Evolutionary conservation across 2,113 vertebrate genomes (phyloP), one percentile per base, ranked within the genome.

Genomic region (Seriola quinqueradiata): DNA sequence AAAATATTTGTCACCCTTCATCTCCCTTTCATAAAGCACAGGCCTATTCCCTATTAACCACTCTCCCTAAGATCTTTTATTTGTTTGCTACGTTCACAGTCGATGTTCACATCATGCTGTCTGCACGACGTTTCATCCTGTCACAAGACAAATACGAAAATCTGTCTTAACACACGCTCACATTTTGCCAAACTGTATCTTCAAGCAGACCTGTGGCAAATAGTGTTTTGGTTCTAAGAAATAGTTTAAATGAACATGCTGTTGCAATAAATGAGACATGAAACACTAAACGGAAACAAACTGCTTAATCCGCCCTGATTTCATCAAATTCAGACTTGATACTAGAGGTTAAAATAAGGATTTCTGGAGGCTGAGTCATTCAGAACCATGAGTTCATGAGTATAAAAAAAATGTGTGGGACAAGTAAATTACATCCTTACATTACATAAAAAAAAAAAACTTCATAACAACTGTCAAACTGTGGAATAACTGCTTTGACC

Each of bases 1-100:
- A 13, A 65, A 71, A 70, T 40, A n/a, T 81, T 68, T 74, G 58
- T 50, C 59, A 40, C 57, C 72, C 61, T 57, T 78, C 46, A 75
- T 72, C 28, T 23, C 25, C 42, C 68, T 52, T 23, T 61, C 61
- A 61, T 19, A 54, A 44, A 60, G 44, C 4, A 28, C 1, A 23
- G 25, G n/a, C 10, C 17, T 28, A 1, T 48, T 57, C 9, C 17
- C 28, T 32, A 5, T 21, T 12, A 36, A 42, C 14, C 8, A 40
- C 12, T 23, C 8, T 32, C 40, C 42, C 40, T 70, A 3, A 61
- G 17, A 63, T 40, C 11, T 25, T 48, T 16, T 4, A 17, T 25
- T 21, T 28, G 9, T 34, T 52, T 38, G 21, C 21, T 14, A 1
- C 6, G 46, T 13, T 17, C 46, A 48, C 14, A 21, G 48, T 52